Base-by-base conservation (phyloP, 2,888 invertebrate genomes). In the Lochmaea crataegi region DNA sequence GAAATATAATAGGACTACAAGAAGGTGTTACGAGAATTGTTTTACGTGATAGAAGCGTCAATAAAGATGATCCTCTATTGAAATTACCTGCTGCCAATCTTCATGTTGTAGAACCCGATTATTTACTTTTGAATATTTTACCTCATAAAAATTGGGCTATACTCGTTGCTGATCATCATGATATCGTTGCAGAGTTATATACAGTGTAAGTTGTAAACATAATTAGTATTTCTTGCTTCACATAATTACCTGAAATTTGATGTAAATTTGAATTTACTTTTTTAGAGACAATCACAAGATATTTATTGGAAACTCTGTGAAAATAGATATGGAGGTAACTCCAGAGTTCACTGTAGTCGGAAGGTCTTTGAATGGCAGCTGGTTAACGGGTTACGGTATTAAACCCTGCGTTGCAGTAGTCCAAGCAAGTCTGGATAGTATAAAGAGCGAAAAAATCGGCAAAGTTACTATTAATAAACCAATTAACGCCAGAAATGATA, bases 91-190 rank as follows among this genome's bases (percentile, higher is more conserved):
- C 89, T 26, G 94, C 95, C 0, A 88, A 88, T 42, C 86, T 96
- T 26, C 91, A 92, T 76, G 93, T 96, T 1, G 91, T 93, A 10
- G 87, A 89, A 67, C 93, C 95, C 0, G 89, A 90, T 14, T 92
- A 92, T 81, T 87, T 94, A 73, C 88, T 89, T 1, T 85, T 94
- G 14, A 89, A 89, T 66, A 89, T 95, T 18, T 84, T 92, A 73
- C 95, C 96, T 0, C 90, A 93, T 80, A 90, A 91, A 81, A 94
- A 92, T 82, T 94, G 94, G 92, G 90, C 93, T 3, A 89, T 96
- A 3, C 89, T 94, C 71, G 89, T 92, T 26, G 92, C 91, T 1
- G 90, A 92, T 75, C 88, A 88, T 42, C 94, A 94, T 83, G 92
- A 91, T 79, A 90, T 96, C 38, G 87, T 90, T 7, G 90, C 93